A percentile compares a stretch with the other conserved stretches of the same genome.
Conservation (phyloP, 2,888 invertebrate genomes). For the Chrysodeixis includens region DNA sequence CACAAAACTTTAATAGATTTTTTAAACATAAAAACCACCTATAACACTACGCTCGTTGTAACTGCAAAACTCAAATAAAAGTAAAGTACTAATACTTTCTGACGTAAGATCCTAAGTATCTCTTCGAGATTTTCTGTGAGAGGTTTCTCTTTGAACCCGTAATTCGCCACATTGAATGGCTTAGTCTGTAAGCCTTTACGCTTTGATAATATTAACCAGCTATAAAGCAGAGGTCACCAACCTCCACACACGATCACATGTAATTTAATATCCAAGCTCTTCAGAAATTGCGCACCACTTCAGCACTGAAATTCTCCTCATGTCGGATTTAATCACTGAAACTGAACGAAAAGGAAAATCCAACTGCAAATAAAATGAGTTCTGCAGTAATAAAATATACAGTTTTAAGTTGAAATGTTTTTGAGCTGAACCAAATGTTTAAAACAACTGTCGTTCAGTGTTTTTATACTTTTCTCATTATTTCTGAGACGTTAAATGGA, state of each 20-base stretch:
- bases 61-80: too few relatives aligned
- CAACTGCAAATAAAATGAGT: neutral
- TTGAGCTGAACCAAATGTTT: neutral
- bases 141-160: neutral
- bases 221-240: neutral
- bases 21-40: too few relatives aligned
- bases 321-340: conserved; percentile 1
- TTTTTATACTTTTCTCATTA: neutral
- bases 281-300: neutral
- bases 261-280: neutral
- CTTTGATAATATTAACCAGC: neutral
- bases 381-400: neutral
- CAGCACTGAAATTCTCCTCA: neutral
- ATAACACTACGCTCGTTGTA: too few relatives aligned
- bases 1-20: too few relatives aligned
- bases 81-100: too few relatives aligned
- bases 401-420: conserved; percentile 4
- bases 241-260: neutral
- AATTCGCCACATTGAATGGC: neutral
- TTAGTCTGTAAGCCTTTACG: neutral
- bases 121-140: neutral
- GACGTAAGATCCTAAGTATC: too few relatives aligned
- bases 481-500: neutral
- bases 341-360: conserved; percentile 1
- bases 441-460: neutral